Base-by-base conservation (phyloP, 2,113 vertebrate species). In the Symphodus melops region DNA sequence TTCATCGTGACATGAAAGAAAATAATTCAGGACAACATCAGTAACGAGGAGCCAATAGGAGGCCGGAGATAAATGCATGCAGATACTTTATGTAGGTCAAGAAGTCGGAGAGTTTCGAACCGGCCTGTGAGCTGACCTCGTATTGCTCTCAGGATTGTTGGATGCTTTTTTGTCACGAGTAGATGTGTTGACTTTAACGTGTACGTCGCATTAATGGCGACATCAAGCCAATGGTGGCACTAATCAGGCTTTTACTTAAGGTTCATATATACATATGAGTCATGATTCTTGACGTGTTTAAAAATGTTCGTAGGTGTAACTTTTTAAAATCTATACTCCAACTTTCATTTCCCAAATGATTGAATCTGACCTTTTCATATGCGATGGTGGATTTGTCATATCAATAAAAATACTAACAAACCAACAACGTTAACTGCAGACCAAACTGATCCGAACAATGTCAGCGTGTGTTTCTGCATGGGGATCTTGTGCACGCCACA, bases 401-500 rank as follows among this genome's bases (percentile, higher is more conserved):
- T 33, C 19, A 51, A n/a, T n/a, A 9, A 1, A 20, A n/a, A 2
- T 9, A 17, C 48, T 51, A 8, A 51, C 12, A 9, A n/a, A n/a
- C 6, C 48, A n/a, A 51, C 48, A 51, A 20, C 48, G 13, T 51
- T 44, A 3, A 3, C 2, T 8, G 4, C 19, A 51, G 19, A 51
- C 2, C 8, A 4, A 11, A 48, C n/a, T n/a, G n/a, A n/a, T n/a
- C n/a, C n/a, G n/a, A n/a, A n/a, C n/a, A n/a, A n/a, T n/a, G n/a
- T 46, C 67, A 3, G 23, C 42, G 42, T 17, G 60, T 57, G 37
- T 77, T 58, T 55, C 51, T 36, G 49, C 62, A 61, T 48, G 55
- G 73, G 16, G 49, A 52, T 41, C 48, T 33, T 63, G 73, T 74
- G 66, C 59, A 70, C 4, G 19, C 72, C 64, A 61, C 79, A 77